Conservation (phyloP, 1,140 invertebrate genomes). For the Trichonephila inaurata region DNA sequence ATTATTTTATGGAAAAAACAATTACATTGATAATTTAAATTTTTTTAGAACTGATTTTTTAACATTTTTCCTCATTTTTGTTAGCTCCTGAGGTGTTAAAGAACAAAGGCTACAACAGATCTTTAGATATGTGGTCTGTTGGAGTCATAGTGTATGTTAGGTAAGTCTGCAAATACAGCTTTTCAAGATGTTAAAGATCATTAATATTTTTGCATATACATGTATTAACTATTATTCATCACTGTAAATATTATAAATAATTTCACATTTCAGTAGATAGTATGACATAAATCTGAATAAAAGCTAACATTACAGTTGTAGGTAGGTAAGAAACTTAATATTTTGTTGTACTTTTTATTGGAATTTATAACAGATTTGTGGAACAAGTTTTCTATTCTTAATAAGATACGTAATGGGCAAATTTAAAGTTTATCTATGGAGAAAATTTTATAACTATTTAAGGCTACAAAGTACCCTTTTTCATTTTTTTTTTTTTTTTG, state of each 20-base stretch:
- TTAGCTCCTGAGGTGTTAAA: conserved; percentile 96
- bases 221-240: background rate
- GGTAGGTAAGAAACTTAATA: no score
- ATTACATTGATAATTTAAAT: background rate
- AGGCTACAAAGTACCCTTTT: no score
- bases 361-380: background rate
- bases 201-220: background rate
- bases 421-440: no score
- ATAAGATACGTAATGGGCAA: no score
- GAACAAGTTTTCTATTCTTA: background rate
- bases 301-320: no score
- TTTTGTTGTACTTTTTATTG: no score
- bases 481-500: no score
- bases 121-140: conserved; percentile 99
- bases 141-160: conserved; percentile 98
- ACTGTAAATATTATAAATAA: no score
- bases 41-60: background rate
- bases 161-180: background rate
- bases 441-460: no score
- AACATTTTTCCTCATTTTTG: background rate
- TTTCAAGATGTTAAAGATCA: background rate
- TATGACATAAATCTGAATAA: no score
- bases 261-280: no score
- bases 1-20: background rate
- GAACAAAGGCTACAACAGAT: conserved; percentile 99